Evolutionary conservation across 2,113 vertebrate genomes (phyloP).

Genomic region (Cyanoderma ruficeps): DNA sequence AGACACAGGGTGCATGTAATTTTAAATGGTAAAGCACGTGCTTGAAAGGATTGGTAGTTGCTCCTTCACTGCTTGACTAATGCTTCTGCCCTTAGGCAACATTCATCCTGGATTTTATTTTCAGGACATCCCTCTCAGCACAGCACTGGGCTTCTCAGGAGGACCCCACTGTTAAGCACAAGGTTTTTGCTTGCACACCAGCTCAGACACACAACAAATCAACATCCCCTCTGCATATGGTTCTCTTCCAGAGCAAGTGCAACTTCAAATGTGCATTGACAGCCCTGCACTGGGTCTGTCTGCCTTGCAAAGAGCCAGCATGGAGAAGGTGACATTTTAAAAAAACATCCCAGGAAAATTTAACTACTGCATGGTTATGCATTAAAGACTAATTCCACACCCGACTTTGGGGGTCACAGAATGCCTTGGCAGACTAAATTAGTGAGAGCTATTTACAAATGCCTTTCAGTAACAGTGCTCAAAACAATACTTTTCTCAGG

Average conservation of each 20-base stretch:
- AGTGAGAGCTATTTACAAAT: not conserved
- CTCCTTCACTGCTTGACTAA: not conserved
- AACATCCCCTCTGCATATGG: not conserved
- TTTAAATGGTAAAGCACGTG: not conserved
- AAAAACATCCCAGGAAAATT: not conserved
- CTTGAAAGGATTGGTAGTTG: not conserved
- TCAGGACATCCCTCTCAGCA: not conserved
- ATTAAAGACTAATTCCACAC: constrained; percentile 11
- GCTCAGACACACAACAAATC: not conserved
- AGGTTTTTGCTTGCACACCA: not conserved
- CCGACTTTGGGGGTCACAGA: not conserved
- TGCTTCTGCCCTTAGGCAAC: not conserved
- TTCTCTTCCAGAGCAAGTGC: not conserved
- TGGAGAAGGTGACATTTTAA: not conserved
- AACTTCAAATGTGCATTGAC: not conserved
- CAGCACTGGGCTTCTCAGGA: not conserved
- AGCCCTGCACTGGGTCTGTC: not conserved
- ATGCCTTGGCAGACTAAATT: not conserved
- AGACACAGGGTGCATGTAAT: not conserved
- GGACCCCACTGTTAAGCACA: not conserved
- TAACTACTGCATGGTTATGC: not conserved
- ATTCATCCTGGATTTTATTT: not conserved
- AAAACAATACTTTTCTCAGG: not conserved
- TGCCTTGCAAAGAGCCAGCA: not conserved
- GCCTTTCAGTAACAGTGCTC: not conserved